Conservation (phyloP, 2,113 vertebrate genomes). For the Actinemys pallida region DNA sequence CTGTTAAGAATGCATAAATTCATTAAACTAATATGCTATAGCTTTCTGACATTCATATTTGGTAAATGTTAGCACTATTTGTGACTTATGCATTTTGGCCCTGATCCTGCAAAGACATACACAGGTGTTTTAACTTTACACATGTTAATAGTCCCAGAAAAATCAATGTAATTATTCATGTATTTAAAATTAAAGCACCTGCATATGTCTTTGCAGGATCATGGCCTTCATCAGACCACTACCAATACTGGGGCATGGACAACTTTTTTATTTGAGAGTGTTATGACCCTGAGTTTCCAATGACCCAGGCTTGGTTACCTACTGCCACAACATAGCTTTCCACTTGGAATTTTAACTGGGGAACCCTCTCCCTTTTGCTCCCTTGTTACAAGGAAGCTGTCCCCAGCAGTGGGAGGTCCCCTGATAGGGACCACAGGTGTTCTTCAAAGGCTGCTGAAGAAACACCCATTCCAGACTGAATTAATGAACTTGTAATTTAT, state of each 20-base stretch:
- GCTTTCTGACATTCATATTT: neutral
- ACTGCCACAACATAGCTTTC: neutral
- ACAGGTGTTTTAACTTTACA: neutral
- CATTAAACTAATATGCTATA: neutral
- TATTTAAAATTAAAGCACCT: neutral
- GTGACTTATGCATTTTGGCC: neutral
- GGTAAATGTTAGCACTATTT: neutral
- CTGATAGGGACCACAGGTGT: neutral
- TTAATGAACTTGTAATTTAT: neutral
- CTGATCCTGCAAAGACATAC: neutral
- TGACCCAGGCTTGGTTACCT: neutral
- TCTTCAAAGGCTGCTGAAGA: neutral
- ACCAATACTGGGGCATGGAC: neutral
- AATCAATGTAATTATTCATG: neutral
- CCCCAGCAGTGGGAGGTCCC: neutral
- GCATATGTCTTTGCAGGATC: neutral
- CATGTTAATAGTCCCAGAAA: neutral
- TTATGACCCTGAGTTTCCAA: neutral
- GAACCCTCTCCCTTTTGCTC: neutral
- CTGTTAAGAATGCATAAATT: no score
- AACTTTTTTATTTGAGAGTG: neutral
- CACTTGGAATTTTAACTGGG: neutral
- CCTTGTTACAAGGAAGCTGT: neutral
- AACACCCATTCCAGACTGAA: neutral
- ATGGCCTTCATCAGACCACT: neutral